phyloP scores from a whole-genome alignment of 2,113 vertebrate species.

The Ophiodon elongatus region DNA sequence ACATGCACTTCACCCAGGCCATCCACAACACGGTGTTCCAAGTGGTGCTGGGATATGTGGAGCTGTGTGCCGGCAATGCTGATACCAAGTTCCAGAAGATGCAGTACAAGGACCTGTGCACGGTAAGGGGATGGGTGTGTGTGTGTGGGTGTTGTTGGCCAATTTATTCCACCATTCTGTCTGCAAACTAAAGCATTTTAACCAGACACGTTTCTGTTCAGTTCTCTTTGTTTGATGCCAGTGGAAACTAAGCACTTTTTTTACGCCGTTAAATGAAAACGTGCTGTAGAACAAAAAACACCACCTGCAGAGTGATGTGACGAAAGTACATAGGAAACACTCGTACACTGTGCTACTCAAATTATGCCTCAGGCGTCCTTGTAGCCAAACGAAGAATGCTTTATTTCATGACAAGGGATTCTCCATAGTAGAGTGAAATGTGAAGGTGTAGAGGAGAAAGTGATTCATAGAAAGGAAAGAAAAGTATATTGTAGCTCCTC shows the following conservation, averaged over 20 bases:
- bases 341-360: not conserved
- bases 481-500: constrained; percentile 22
- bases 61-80: constrained; percentile 95
- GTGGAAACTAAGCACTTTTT: not conserved
- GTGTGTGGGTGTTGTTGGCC: not conserved
- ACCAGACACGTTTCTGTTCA: not conserved
- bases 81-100: constrained; percentile 99
- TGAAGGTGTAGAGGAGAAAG: constrained; percentile 31
- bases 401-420: constrained; percentile 44
- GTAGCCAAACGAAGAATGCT: constrained; percentile 41
- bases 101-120: constrained; percentile 98
- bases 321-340: constrained; percentile 1
- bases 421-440: constrained; percentile 37
- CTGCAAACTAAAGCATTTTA: not conserved
- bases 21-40: constrained; percentile 99
- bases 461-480: constrained; percentile 24
- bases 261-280: not conserved
- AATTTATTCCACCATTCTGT: not conserved
- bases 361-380: not conserved
- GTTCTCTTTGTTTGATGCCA: not conserved
- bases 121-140: constrained; percentile 81
- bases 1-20: constrained; percentile 99
- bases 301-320: not conserved
- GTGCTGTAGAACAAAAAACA: constrained; percentile 1
- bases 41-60: constrained; percentile 98